Conservation (phyloP, 2,113 vertebrate genomes). For the Tamias sibiricus region DNA sequence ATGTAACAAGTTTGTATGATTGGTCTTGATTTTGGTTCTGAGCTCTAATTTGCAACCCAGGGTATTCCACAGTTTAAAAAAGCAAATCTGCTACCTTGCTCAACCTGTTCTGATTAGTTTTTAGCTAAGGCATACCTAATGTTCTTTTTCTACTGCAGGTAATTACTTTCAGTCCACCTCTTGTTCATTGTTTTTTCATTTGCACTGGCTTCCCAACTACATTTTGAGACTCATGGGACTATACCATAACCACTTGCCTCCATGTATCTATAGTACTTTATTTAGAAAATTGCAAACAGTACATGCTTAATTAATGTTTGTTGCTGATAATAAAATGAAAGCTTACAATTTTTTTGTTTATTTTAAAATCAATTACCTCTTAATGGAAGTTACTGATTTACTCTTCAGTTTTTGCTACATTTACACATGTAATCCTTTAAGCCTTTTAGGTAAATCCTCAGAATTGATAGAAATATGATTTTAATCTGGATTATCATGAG, state of each 20-base stretch:
- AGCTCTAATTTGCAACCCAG: background rate
- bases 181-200: background rate
- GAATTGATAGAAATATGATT: slow-evolving; percentile 64
- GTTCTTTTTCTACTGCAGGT: background rate
- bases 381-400: slow-evolving; percentile 63
- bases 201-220: background rate
- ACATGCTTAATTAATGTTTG: background rate
- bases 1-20: background rate
- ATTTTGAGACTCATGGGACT: background rate
- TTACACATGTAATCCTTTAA: slow-evolving; percentile 61
- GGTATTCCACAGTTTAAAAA: background rate
- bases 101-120: background rate
- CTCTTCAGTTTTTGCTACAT: slow-evolving; percentile 41
- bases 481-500: slow-evolving; percentile 68
- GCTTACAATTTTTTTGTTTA: slow-evolving; percentile 46
- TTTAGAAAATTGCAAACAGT: background rate
- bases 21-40: slow-evolving; percentile 46
- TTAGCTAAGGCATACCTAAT: background rate
- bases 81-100: background rate
- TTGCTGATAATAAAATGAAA: slow-evolving; percentile 16
- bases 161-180: background rate
- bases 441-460: slow-evolving; percentile 67
- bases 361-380: background rate
- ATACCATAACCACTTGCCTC: background rate
- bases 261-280: background rate